Percentiles rank a stretch among this genome's conserved stretches.
These are phyloP conservation scores for Polypterus senegalus DNA, from an alignment of 2,113 vertebrate genomes.

Conservation along the genomic window DNA sequence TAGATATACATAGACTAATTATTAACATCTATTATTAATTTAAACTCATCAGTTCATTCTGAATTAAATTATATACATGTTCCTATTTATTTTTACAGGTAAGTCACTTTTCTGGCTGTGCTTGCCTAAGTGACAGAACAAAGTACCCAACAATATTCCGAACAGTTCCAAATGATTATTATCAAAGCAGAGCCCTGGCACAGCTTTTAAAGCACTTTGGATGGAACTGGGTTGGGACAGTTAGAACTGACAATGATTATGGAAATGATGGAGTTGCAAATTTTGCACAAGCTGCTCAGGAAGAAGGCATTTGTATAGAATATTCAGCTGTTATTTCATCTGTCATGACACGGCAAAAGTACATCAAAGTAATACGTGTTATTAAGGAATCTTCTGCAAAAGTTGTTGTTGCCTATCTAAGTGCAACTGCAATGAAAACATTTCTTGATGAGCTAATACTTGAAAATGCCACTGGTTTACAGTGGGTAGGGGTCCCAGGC, in stretches of 20 bases:
- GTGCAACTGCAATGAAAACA: background rate
- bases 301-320: constrained; percentile 8
- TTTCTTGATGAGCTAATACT: constrained; percentile 10
- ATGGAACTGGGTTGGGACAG: constrained; percentile 16
- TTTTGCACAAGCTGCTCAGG: constrained; percentile 3
- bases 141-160: constrained; percentile 7
- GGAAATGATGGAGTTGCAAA: constrained; percentile 6
- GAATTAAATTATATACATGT: no score
- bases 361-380: background rate
- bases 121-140: no score
- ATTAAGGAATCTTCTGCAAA: constrained; percentile 8
- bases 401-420: constrained; percentile 9
- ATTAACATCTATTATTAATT: no score
- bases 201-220: constrained; percentile 13
- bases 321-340: constrained; percentile 6
- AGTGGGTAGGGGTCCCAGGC: constrained; percentile 13
- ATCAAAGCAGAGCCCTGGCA: constrained; percentile 12
- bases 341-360: constrained; percentile 1
- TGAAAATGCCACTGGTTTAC: constrained; percentile 10
- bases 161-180: constrained; percentile 10
- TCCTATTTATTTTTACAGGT: no score
- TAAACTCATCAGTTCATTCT: no score
- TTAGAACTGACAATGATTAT: constrained; percentile 7
- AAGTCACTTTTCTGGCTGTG: no score
- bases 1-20: no score